A percentile compares a stretch with the other conserved stretches of the same genome.
Conservation (phyloP, 2,888 invertebrate species). For the Brachyopa scutellaris region DNA sequence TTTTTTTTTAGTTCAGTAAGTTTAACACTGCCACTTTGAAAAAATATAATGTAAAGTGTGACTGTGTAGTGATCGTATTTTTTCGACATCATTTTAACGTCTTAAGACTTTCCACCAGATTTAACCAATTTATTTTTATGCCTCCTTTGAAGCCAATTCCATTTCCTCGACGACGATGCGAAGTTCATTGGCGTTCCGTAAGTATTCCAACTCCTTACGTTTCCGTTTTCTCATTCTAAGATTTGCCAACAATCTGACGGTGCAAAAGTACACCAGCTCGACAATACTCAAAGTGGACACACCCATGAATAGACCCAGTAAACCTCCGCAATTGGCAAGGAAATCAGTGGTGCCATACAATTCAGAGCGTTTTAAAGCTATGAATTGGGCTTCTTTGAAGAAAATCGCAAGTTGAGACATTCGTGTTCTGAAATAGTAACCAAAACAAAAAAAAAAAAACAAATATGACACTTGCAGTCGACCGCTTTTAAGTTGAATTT, state of each 20-base stretch:
- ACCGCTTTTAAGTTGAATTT: background rate
- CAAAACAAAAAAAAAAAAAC: too few relatives aligned
- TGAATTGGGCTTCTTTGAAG: conserved; percentile 88
- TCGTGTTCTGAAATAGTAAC: conserved; percentile 81
- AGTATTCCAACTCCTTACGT: conserved; percentile 75
- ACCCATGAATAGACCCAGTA: conserved; percentile 83
- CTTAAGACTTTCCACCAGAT: too few relatives aligned
- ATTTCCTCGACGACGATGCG: background rate
- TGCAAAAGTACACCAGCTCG: conserved; percentile 84
- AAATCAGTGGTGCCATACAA: conserved; percentile 87
- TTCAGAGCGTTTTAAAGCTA: conserved; percentile 86
- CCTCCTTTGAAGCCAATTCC: conserved; percentile 29
- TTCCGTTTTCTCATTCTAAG: conserved; percentile 81
- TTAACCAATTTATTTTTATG: too few relatives aligned
- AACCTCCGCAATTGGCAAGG: conserved; percentile 87
- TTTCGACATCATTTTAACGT: too few relatives aligned
- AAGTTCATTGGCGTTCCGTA: conserved; percentile 53
- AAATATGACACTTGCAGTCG: background rate
- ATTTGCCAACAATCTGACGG: conserved; percentile 83
- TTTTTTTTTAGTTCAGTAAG: too few relatives aligned
- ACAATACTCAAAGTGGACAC: conserved; percentile 82
- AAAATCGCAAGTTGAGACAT: conserved; percentile 86
- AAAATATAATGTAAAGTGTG: too few relatives aligned
- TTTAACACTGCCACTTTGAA: too few relatives aligned
- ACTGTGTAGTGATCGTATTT: too few relatives aligned